phyloP scores from a whole-genome alignment of 2,113 vertebrate genomes.

The Sinocyclocheilus grahami region DNA sequence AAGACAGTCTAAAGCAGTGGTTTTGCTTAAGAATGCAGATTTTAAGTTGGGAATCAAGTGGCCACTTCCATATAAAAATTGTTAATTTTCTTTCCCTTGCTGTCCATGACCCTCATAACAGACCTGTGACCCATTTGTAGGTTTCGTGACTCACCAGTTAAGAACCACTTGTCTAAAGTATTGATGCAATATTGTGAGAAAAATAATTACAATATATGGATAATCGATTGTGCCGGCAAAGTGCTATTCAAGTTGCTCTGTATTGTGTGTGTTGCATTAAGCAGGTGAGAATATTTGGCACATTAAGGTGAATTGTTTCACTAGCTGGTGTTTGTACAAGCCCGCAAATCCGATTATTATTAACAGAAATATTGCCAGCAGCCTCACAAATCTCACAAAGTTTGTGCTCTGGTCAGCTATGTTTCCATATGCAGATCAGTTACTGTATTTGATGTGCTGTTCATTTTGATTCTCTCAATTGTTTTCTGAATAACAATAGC shows the following conservation, averaged over 20 bases:
- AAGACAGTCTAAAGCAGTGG: neutral
- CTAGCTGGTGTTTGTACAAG: slow-evolving; percentile 17
- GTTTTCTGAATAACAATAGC: neutral
- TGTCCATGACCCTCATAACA: neutral
- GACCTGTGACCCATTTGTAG: neutral
- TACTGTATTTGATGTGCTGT: neutral
- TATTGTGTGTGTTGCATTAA: slow-evolving; percentile 22
- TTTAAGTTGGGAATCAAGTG: neutral
- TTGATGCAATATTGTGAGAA: neutral
- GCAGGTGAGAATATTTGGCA: slow-evolving; percentile 2
- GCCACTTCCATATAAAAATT: neutral
- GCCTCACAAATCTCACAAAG: neutral
- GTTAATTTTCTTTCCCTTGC: neutral
- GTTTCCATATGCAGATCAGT: neutral
- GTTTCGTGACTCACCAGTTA: neutral
- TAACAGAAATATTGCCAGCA: slow-evolving; percentile 25
- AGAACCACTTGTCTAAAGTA: neutral
- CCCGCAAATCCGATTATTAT: slow-evolving; percentile 43
- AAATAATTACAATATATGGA: neutral
- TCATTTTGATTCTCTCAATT: neutral
- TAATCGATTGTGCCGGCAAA: neutral
- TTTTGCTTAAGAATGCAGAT: neutral
- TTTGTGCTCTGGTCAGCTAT: neutral
- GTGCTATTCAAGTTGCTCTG: neutral
- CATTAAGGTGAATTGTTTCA: neutral